Evolutionary conservation across 64 coral and sea anemone species (phyloP).

Genomic region (Trachythela sp.): DNA sequence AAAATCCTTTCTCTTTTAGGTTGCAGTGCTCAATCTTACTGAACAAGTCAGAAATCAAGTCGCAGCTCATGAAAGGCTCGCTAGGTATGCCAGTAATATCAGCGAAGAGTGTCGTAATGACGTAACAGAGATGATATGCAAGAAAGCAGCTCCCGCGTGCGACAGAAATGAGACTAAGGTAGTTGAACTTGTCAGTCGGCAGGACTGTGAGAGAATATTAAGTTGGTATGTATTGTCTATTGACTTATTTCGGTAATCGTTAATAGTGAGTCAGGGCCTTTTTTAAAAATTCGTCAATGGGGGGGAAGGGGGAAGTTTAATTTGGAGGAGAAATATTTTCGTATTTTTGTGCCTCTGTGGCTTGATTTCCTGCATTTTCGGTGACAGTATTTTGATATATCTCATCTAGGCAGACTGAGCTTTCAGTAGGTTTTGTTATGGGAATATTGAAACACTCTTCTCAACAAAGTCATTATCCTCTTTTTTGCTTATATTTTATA

Average conservation of each 20-base stretch:
- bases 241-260: background rate
- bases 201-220: background rate
- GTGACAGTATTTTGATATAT: no score
- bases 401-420: no score
- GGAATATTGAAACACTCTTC: no score
- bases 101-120: background rate
- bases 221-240: background rate
- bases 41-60: background rate
- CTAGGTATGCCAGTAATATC: background rate
- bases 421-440: no score
- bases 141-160: background rate
- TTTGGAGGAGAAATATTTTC: no score
- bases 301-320: no score
- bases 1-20: background rate
- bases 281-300: no score
- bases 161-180: background rate
- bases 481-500: no score
- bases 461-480: no score
- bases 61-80: background rate
- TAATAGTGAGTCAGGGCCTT: no score
- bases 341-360: no score
- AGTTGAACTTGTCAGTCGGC: background rate
- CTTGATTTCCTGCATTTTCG: no score
- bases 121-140: background rate
- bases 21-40: background rate